Conservation (phyloP, 2,888 invertebrate species). For the Spatulosminthurus flaviceps region DNA sequence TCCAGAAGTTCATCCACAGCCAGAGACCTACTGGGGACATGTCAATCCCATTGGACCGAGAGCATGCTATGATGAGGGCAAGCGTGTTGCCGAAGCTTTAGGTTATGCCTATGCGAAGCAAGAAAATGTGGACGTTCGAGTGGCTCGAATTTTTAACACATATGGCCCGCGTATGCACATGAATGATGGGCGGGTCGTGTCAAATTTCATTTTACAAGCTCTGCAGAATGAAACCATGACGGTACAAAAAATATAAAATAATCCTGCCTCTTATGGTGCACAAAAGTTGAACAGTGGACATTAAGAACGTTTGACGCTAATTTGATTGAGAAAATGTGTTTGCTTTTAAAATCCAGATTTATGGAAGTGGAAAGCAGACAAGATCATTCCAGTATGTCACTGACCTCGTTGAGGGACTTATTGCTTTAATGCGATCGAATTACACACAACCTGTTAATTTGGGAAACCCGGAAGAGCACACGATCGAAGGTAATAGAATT, state of each 20-base stretch:
- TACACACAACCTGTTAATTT: constrained; percentile 93
- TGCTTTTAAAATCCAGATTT: constrained; percentile 70
- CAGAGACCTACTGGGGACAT: constrained; percentile 98
- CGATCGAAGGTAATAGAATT: constrained; percentile 79
- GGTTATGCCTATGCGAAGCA: constrained; percentile 97
- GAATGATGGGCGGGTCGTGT: constrained; percentile 97
- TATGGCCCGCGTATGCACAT: constrained; percentile 99
- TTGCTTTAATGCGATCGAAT: constrained; percentile 92
- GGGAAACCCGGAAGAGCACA: constrained; percentile 98
- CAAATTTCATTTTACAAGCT: constrained; percentile 97
- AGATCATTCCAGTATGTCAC: constrained; percentile 98
- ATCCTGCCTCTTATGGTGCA: no score
- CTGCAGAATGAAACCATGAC: constrained; percentile 94
- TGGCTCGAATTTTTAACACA: constrained; percentile 98
- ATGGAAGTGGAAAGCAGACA: constrained; percentile 88
- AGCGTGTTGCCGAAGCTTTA: constrained; percentile 95
- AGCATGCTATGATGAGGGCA: constrained; percentile 99
- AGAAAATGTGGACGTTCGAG: constrained; percentile 92
- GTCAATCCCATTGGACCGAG: constrained; percentile 98
- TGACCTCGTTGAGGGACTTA: constrained; percentile 94
- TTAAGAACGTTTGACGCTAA: no score
- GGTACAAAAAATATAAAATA: constrained; percentile 68
- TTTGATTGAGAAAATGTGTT: neutral
- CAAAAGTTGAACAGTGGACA: neutral
- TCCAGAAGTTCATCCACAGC: constrained; percentile 97